phyloP scores from a whole-genome alignment of 2,113 vertebrate genomes.

The Pungitius pungitius region DNA sequence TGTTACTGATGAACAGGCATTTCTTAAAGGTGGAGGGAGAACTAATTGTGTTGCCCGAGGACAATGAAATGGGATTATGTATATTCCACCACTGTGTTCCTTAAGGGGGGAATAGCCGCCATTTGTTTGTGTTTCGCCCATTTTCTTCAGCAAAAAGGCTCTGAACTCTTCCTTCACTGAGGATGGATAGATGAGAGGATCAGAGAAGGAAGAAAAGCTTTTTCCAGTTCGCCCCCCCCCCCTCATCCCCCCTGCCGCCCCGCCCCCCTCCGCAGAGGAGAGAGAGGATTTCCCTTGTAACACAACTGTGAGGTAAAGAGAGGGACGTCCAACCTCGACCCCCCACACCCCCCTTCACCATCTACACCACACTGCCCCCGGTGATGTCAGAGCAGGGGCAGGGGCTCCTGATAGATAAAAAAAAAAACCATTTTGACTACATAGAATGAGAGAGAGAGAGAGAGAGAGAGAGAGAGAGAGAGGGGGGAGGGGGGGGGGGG shows the following conservation, averaged over 20 bases:
- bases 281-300: conserved; percentile 71
- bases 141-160: not conserved
- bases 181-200: conserved; percentile 9
- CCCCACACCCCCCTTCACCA: conserved; percentile 11
- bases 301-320: conserved; percentile 54
- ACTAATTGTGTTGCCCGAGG: too few species aligned
- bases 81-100: too few species aligned
- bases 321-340: conserved; percentile 8
- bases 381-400: conserved; percentile 77
- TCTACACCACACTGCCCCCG: conserved; percentile 55
- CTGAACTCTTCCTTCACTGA: not conserved
- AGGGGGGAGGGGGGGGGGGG: conserved; percentile 50
- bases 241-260: too few species aligned
- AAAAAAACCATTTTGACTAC: conserved; percentile 63
- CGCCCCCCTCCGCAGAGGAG: too few species aligned
- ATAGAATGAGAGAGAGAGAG: conserved; percentile 49
- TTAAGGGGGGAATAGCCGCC: too few species aligned
- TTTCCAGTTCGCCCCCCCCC: too few species aligned
- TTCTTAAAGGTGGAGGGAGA: too few species aligned
- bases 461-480: conserved; percentile 41
- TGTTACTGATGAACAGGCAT: too few species aligned
- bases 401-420: conserved; percentile 64
- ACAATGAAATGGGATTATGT: too few species aligned
- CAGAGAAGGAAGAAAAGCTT: not conserved
- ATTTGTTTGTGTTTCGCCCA: not conserved